These are phyloP conservation scores for Escarpia spicata DNA, from an alignment of 2,888 invertebrate genomes.

Conservation along the genomic window DNA sequence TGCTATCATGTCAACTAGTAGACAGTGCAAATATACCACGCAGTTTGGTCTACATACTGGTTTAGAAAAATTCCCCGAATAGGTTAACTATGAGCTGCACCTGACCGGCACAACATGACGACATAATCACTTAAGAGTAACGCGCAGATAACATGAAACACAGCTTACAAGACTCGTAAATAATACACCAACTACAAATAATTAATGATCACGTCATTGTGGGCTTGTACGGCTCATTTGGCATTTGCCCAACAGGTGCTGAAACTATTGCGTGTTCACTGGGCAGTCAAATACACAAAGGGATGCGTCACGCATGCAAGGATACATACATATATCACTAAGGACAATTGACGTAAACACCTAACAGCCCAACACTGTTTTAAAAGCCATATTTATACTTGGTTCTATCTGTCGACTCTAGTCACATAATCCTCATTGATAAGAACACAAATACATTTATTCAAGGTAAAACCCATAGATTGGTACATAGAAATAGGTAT, in stretches of 20 bases:
- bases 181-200: background rate
- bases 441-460: background rate
- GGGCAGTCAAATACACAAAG: background rate
- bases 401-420: background rate
- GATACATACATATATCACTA: background rate
- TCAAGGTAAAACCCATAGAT: background rate
- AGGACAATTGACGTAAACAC: background rate
- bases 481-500: no score
- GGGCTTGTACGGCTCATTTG: background rate
- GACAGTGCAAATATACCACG: no score
- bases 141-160: background rate
- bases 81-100: background rate
- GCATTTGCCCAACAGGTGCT: background rate
- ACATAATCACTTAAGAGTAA: background rate
- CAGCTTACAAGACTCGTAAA: background rate
- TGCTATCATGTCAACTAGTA: no score
- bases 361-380: background rate
- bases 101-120: background rate
- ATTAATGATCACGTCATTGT: background rate
- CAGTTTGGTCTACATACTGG: no score
- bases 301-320: background rate
- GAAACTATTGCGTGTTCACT: background rate
- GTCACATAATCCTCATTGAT: background rate
- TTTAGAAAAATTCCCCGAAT: background rate
- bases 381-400: background rate